Base-by-base conservation (phyloP, 2,113 vertebrate species). In the Myxocyprinus asiaticus region DNA sequence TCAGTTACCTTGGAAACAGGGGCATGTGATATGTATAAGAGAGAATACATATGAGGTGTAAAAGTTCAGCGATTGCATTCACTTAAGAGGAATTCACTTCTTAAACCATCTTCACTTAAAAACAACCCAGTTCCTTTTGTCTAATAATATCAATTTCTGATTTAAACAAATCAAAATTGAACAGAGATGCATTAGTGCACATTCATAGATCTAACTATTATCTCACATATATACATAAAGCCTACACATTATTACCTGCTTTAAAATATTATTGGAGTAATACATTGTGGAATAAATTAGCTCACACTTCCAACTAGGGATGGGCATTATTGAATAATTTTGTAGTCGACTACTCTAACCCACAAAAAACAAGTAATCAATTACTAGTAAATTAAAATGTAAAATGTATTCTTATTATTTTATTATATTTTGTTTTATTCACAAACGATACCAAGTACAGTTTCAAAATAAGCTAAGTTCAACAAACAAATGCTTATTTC, bases 1-100 rank as follows among this genome's bases (percentile, higher is more conserved):
- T 67, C 73, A 43, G 83, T 87, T 85, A 83, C 81, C 83, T 80
- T 83, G 86, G 86, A 82, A 87, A 87, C 83, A 66, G 63, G 75
- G 12, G 76, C 67, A 51, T 73, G 67, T 76, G 42, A 53, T 68
- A 73, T 68, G 9, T 82, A 72, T 80, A 67, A 17, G 7, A 9
- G 8, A 68, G 47, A 55, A 67, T 72, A 22, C 9, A 64, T 73
- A 59, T 67, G 76, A 17, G 55, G 50, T 56, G 66, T 63, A 64
- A 62, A 78, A 76, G 79, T 79, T 85, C 10, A 73, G 61, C 8
- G 4, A 53, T 45, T 15, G 50, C 69, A 71, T 71, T 43, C 33
- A 71, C 53, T 14, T 44, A 8, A 45, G 0, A 15, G 8, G 3
- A 44, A 4, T 58, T 67, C 14, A 6, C 14, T 58, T 15, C n/a